These are phyloP conservation scores for Nomada fucata DNA, from an alignment of 2,888 invertebrate species.

Conservation along the genomic window DNA sequence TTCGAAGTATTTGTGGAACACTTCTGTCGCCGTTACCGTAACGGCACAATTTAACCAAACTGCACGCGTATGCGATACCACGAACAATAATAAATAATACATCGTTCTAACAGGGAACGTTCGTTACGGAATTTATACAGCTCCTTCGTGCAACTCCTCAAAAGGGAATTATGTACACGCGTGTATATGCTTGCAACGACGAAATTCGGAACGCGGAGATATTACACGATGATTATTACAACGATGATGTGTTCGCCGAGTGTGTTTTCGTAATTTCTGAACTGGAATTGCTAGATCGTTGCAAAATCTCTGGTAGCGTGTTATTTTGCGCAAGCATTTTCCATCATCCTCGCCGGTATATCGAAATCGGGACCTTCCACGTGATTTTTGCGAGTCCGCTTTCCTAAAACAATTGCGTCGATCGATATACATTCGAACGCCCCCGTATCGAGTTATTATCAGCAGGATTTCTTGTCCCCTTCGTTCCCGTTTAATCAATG, in stretches of 20 bases:
- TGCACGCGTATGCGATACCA: no score
- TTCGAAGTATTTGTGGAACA: no score
- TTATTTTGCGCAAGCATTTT: constrained; percentile 42
- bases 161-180: not conserved
- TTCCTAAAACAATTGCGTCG: not conserved
- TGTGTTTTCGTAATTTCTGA: constrained; percentile 30
- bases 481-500: not conserved
- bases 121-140: no score
- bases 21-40: no score
- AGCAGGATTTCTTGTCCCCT: not conserved
- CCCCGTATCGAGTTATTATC: not conserved
- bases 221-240: not conserved
- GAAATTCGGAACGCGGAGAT: not conserved
- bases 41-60: no score
- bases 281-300: not conserved
- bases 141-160: no score
- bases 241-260: not conserved
- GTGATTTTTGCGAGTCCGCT: not conserved
- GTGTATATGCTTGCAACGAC: not conserved
- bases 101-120: no score
- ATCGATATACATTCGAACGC: not conserved
- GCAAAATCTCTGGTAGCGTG: constrained; percentile 23
- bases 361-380: constrained; percentile 3
- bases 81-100: no score
- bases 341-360: constrained; percentile 7